Evolutionary conservation across 1,140 invertebrate genomes (phyloP).

Genomic region (Panonychus citri): DNA sequence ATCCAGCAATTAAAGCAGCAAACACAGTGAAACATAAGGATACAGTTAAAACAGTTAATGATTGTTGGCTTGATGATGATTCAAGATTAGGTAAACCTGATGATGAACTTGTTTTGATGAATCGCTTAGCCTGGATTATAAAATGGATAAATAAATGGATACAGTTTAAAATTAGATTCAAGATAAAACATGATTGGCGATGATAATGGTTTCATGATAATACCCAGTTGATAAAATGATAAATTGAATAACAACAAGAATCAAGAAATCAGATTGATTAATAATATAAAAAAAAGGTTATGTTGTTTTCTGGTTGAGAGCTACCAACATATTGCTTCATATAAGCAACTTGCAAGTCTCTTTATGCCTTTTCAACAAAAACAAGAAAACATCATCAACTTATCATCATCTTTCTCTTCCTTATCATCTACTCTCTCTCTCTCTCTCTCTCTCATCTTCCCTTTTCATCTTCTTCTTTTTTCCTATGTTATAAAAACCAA

Average conservation of each 20-base stretch:
- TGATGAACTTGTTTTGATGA: too few species aligned
- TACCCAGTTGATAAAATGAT: constrained; percentile 29
- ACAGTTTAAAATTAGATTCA: not conserved
- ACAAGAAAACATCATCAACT: not conserved
- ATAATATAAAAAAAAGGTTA: not conserved
- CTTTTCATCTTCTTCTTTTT: not conserved
- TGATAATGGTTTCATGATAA: constrained; percentile 44
- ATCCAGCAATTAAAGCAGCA: not conserved
- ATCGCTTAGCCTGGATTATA: not conserved
- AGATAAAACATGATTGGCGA: not conserved
- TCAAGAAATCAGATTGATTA: not conserved
- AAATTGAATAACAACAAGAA: constrained; percentile 40
- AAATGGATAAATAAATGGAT: not conserved
- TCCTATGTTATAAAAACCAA: not conserved
- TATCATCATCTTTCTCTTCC: not conserved
- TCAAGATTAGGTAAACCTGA: not conserved
- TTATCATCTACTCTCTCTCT: not conserved
- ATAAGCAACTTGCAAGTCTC: not conserved
- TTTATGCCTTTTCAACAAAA: not conserved
- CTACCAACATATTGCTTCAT: not conserved
- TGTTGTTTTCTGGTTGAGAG: not conserved
- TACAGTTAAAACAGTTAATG: not conserved
- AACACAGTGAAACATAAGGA: not conserved
- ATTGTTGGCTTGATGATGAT: not conserved
- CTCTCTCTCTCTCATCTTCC: not conserved